Evolutionary conservation across 2,797 vertebrate genomes (phyloP).

Genomic region (Crax fasciolata): DNA sequence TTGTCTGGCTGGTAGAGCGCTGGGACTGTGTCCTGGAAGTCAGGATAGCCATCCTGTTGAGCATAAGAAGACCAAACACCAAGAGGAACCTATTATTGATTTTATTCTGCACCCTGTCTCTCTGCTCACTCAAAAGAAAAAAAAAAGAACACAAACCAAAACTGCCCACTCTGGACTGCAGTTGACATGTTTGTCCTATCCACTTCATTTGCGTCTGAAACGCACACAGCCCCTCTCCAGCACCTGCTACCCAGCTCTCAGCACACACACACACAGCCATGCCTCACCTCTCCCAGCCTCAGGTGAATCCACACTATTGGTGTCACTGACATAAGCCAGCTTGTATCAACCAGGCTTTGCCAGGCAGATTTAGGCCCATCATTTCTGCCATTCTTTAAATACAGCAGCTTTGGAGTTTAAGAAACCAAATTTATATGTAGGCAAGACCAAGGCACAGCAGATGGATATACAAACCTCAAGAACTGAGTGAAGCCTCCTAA

Average conservation of each 20-base stretch:
- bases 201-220: neutral
- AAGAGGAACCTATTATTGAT: neutral
- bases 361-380: neutral
- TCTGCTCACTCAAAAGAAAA: neutral
- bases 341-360: neutral
- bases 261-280: neutral
- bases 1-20: slow-evolving; percentile 93
- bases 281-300: neutral
- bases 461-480: neutral
- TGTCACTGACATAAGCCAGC: neutral
- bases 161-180: neutral
- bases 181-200: neutral
- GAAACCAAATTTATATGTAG: neutral
- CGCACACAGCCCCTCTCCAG: neutral
- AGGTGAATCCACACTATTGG: slow-evolving; percentile 4
- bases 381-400: neutral
- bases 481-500: neutral
- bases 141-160: neutral
- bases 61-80: slow-evolving; percentile 41
- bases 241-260: neutral
- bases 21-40: slow-evolving; percentile 95
- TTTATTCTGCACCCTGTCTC: neutral
- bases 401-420: neutral
- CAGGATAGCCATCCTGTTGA: slow-evolving; percentile 93
- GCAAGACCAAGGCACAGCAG: neutral